Evolutionary conservation across 1,140 invertebrate genomes (phyloP).

Genomic region (Brachionus rubens): DNA sequence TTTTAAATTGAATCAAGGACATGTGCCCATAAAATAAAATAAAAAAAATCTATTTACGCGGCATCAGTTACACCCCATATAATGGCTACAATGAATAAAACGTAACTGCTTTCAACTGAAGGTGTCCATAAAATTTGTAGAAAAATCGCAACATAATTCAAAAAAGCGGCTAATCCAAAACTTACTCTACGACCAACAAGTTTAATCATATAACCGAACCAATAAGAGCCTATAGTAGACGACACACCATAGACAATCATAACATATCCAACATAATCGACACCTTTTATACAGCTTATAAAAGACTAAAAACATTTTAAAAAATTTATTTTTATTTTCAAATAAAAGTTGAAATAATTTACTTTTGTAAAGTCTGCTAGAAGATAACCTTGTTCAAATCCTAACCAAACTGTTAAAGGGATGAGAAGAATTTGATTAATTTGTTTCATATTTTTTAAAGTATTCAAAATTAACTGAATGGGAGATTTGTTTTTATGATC

Average conservation of each 20-base stretch:
- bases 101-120: not conserved
- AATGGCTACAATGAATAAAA: constrained; percentile 1
- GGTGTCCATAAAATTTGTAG: constrained; percentile 53
- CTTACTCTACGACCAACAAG: constrained; percentile 82
- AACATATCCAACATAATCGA: constrained; percentile 85
- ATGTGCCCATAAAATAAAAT: too few relatives aligned
- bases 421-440: constrained; percentile 83
- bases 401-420: constrained; percentile 90
- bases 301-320: constrained; percentile 49
- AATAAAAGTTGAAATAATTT: not conserved
- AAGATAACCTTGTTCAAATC: constrained; percentile 93
- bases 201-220: constrained; percentile 86
- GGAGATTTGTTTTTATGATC: constrained; percentile 39
- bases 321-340: not conserved
- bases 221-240: constrained; percentile 80
- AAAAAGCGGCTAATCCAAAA: constrained; percentile 67
- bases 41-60: too few relatives aligned
- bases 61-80: constrained; percentile 3
- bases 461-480: not conserved
- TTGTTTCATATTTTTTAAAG: constrained; percentile 67
- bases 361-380: constrained; percentile 86
- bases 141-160: constrained; percentile 49
- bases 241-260: constrained; percentile 90
- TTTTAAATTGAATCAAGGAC: too few relatives aligned
- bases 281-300: constrained; percentile 62